Conservation (phyloP, 2,888 invertebrate species). For the Belgica antarctica region DNA sequence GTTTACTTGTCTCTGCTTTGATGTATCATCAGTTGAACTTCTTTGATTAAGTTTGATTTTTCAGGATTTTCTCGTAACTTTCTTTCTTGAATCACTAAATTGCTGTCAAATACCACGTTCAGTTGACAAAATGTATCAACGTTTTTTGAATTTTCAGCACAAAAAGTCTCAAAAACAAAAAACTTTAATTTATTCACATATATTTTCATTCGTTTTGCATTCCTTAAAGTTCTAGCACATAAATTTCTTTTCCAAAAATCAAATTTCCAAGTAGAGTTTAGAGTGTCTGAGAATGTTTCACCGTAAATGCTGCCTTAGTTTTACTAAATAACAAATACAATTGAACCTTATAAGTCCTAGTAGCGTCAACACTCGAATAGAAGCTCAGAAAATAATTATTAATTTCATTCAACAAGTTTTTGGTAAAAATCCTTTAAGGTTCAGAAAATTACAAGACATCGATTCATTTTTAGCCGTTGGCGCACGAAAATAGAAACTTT, state of each 20-base stretch:
- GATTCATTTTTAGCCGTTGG: background rate
- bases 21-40: too few species aligned
- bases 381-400: conserved; percentile 8
- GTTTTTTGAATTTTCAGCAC: background rate
- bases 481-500: background rate
- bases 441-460: too few species aligned
- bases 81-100: too few species aligned
- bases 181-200: too few species aligned
- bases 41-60: too few species aligned
- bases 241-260: background rate
- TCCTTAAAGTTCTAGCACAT: background rate
- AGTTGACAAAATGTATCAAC: background rate
- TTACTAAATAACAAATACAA: conserved; percentile 9
- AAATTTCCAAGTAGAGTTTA: background rate
- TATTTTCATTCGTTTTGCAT: too few species aligned
- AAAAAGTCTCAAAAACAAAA: too few species aligned
- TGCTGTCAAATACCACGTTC: background rate
- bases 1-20: too few species aligned
- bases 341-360: background rate
- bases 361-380: background rate
- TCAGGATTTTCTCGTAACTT: too few species aligned
- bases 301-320: background rate
- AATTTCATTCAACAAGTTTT: too few species aligned
- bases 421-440: conserved; percentile 1
- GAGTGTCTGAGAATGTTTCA: background rate